Evolutionary conservation across 2,888 invertebrate genomes (phyloP).

Genomic region (Athalia circularis): DNA sequence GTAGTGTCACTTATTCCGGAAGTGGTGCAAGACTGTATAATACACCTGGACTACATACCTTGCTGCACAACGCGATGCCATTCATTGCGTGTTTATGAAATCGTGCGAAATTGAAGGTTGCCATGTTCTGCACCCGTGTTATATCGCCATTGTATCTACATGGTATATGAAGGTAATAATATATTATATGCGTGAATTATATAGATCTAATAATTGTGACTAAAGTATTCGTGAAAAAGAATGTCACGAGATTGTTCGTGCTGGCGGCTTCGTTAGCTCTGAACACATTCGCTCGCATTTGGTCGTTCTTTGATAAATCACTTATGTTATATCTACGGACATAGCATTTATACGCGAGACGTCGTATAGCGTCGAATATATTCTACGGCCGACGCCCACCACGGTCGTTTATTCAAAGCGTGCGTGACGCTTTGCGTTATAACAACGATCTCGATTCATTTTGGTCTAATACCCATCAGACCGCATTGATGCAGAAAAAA

Average conservation of each 20-base stretch:
- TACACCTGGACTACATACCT: no score
- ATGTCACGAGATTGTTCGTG: slow-evolving; percentile 14
- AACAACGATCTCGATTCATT: neutral
- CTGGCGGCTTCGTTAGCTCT: slow-evolving; percentile 18
- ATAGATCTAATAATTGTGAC: no score
- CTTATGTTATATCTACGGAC: neutral
- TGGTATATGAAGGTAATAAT: no score
- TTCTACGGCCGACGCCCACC: neutral
- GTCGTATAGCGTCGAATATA: neutral
- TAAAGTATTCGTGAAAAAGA: neutral
- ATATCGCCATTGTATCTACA: no score
- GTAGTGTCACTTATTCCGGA: no score
- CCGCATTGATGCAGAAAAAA: no score
- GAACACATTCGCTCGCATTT: slow-evolving; percentile 3
- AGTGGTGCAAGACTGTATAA: no score
- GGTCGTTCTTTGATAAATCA: slow-evolving; percentile 13
- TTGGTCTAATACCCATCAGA: neutral
- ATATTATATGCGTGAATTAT: no score
- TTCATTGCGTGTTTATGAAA: no score
- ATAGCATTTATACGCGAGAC: neutral
- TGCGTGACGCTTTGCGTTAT: neutral
- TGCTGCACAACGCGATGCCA: no score
- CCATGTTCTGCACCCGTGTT: no score
- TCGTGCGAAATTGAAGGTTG: no score
- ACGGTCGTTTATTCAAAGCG: neutral